Evolutionary conservation across 2,113 vertebrate species (phyloP).

Genomic region (Oreotrochilus melanogaster): DNA sequence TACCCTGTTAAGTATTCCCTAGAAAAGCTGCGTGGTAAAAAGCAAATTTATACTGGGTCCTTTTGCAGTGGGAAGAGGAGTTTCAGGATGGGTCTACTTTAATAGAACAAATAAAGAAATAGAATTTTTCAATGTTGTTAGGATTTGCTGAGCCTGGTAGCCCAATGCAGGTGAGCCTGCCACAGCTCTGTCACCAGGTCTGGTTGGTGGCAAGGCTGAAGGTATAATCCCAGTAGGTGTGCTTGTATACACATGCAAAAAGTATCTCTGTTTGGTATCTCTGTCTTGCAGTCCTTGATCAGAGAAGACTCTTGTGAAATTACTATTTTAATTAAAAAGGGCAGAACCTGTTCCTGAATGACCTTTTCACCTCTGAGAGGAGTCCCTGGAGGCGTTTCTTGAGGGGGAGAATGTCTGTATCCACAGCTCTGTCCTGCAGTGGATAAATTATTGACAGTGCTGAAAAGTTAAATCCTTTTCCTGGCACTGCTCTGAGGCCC

Average conservation of each 20-base stretch:
- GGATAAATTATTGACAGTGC: constrained; percentile 51
- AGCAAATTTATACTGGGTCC: background rate
- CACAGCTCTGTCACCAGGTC: background rate
- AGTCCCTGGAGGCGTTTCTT: background rate
- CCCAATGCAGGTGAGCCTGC: background rate
- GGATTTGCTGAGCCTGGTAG: background rate
- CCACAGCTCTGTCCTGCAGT: background rate
- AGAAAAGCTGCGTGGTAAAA: background rate
- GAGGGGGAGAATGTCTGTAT: background rate
- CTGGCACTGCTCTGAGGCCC: constrained; percentile 19
- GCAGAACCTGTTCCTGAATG: background rate
- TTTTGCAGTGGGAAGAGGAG: background rate
- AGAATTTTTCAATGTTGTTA: background rate
- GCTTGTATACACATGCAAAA: background rate
- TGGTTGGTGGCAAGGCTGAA: background rate
- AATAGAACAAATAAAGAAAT: background rate
- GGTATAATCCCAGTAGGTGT: accelerated
- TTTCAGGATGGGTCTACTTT: background rate
- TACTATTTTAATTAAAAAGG: background rate
- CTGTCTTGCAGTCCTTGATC: background rate
- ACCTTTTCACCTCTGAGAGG: background rate
- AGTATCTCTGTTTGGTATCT: background rate
- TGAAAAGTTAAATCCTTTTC: constrained; percentile 52
- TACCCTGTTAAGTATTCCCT: background rate
- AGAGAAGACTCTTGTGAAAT: background rate